Conservation (phyloP, 1,140 invertebrate species). For the Cotesia chilonis region DNA sequence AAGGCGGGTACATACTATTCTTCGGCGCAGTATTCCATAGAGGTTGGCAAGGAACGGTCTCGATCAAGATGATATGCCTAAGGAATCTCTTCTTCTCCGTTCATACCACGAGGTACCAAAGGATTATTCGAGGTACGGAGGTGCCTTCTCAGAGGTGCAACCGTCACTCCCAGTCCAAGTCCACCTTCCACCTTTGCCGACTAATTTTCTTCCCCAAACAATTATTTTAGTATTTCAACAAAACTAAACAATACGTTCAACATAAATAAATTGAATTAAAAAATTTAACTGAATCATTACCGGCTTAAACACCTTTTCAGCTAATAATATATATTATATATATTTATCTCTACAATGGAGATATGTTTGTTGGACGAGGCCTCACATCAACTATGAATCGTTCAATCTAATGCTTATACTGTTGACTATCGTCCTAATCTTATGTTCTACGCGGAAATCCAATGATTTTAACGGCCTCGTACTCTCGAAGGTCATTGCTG, state of each 20-base stretch:
- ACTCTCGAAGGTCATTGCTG: constrained; percentile 40
- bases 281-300: too few species aligned
- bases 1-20: constrained; percentile 44
- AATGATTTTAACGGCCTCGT: constrained; percentile 37
- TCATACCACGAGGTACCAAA: constrained; percentile 14
- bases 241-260: too few species aligned
- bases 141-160: not conserved
- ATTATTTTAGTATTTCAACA: too few species aligned
- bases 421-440: constrained; percentile 26
- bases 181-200: too few species aligned
- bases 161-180: too few species aligned
- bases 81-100: constrained; percentile 32
- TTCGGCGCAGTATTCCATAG: constrained; percentile 40
- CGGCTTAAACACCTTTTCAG: too few species aligned
- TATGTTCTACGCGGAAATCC: constrained; percentile 34
- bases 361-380: not conserved
- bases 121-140: not conserved
- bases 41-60: constrained; percentile 36
- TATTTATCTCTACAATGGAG: not conserved
- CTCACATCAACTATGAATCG: constrained; percentile 19
- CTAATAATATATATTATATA: too few species aligned
- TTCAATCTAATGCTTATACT: constrained; percentile 5
- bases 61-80: constrained; percentile 39
- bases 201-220: too few species aligned
- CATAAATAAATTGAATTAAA: too few species aligned